Percentiles rank a stretch among this genome's conserved stretches.
phyloP scores from a whole-genome alignment of 2,113 vertebrate species.

The Mohoua ochrocephala region DNA sequence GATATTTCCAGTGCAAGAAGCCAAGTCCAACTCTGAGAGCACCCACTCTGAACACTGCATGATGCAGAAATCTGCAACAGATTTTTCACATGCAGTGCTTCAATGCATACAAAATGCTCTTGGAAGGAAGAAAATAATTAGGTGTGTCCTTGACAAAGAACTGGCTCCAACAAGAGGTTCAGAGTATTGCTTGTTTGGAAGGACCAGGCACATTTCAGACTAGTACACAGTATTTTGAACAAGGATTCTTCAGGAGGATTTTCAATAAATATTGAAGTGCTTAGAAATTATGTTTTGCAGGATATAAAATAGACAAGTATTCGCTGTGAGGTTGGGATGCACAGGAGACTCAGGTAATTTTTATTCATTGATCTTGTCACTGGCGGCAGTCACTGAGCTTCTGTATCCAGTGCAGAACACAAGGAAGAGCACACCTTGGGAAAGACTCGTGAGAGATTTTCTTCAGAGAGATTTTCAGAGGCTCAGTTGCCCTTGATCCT shows the following conservation, averaged over 20 bases:
- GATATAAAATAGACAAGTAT: neutral
- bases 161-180: neutral
- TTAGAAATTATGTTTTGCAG: neutral
- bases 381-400: neutral
- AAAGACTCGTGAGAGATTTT: neutral
- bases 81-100: neutral
- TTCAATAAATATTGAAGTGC: neutral
- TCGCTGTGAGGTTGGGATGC: neutral
- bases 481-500: neutral
- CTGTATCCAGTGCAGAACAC: neutral
- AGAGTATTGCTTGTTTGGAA: neutral
- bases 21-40: neutral
- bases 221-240: neutral
- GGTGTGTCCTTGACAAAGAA: neutral
- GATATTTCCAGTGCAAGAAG: neutral
- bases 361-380: neutral
- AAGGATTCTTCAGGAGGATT: neutral
- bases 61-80: neutral
- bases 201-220: neutral
- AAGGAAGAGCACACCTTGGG: neutral
- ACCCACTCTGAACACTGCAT: neutral
- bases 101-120: neutral
- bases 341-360: neutral
- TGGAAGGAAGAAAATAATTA: neutral
- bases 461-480: neutral